Evolutionary conservation across 2,113 vertebrate genomes (phyloP).

Genomic region (Apteryx owenii): DNA sequence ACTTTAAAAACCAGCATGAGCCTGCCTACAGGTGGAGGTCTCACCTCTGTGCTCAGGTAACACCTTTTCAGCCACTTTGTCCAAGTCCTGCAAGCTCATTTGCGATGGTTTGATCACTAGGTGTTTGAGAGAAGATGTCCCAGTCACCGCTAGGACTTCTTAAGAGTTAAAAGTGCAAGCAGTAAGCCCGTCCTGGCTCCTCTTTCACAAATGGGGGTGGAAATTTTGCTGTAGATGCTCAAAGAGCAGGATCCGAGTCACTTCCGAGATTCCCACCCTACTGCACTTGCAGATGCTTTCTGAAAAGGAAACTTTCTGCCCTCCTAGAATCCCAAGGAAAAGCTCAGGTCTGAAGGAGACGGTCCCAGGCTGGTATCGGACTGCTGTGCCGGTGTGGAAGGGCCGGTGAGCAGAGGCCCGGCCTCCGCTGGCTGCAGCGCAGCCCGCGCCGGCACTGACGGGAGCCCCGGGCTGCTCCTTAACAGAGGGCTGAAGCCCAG

Average conservation of each 20-base stretch:
- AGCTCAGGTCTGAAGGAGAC: neutral
- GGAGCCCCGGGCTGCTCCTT: neutral
- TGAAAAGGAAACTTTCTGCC: neutral
- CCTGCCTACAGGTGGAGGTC: neutral
- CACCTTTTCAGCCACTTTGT: neutral
- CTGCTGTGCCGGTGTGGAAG: neutral
- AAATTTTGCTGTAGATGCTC: neutral
- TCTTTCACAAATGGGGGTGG: neutral
- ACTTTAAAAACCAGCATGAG: neutral
- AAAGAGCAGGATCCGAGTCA: neutral
- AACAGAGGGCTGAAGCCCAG: neutral
- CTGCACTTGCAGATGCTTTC: neutral
- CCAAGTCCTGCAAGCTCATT: neutral
- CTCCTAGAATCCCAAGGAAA: neutral
- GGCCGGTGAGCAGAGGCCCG: neutral
- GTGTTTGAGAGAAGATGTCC: neutral
- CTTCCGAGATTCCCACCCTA: fast-evolving
- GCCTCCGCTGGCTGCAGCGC: neutral
- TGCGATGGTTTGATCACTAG: neutral
- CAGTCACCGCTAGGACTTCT: neutral
- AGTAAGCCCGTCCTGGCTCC: neutral
- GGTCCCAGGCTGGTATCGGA: neutral
- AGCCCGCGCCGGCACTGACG: too few species aligned
- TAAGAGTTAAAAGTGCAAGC: neutral
- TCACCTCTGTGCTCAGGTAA: neutral